phyloP scores from a whole-genome alignment of 2,888 invertebrate species.

The Boloria euphrosyne region DNA sequence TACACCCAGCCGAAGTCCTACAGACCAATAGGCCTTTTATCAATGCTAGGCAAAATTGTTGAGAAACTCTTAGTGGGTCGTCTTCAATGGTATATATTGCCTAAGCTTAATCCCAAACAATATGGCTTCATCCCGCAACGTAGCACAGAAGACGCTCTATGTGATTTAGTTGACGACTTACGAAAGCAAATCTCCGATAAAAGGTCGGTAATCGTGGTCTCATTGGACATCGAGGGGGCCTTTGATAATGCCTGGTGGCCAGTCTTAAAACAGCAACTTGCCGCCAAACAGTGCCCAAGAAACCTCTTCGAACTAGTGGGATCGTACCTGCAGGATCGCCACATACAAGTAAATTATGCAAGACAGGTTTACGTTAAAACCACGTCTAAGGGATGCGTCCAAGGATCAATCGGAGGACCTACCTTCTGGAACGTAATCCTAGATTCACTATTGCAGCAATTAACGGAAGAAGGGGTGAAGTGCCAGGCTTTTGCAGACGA shows the following conservation, averaged over 20 bases:
- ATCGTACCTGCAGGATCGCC: conserved; percentile 17
- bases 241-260: conserved; percentile 51
- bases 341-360: conserved; percentile 27
- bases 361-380: conserved; percentile 8
- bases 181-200: background rate
- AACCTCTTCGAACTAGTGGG: conserved; percentile 11
- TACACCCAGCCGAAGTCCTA: conserved; percentile 40
- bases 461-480: background rate
- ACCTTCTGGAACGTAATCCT: conserved; percentile 33
- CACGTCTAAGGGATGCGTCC: conserved; percentile 33
- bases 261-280: too few relatives aligned
- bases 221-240: conserved; percentile 40
- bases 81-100: conserved; percentile 10
- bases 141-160: conserved; percentile 3
- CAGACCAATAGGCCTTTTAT: conserved; percentile 42
- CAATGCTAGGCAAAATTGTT: conserved; percentile 33
- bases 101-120: background rate
- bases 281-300: too few relatives aligned
- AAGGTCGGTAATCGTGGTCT: background rate
- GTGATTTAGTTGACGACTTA: background rate
- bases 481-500: conserved; percentile 32
- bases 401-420: conserved; percentile 31
- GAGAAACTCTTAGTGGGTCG: conserved; percentile 31
- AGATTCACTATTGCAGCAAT: conserved; percentile 21
- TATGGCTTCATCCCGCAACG: background rate